A percentile compares a stretch with the other conserved stretches of the same genome.
phyloP scores from a whole-genome alignment of 1,140 invertebrate genomes.

The Ceratosolen fusciceps region DNA sequence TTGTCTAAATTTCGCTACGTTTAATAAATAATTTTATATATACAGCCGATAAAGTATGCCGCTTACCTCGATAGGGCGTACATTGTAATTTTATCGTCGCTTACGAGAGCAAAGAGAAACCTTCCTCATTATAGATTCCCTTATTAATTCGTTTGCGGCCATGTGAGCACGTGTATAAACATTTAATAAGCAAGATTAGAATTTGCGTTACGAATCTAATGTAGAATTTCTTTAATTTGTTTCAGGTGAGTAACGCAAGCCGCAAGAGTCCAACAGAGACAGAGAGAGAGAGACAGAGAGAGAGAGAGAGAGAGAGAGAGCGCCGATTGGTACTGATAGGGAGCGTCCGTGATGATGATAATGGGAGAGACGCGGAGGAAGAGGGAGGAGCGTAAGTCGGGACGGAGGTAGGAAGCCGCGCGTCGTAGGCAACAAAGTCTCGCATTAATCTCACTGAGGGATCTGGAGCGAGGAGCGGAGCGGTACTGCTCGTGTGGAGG shows the following conservation, averaged over 20 bases:
- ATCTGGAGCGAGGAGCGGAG: constrained; percentile 13
- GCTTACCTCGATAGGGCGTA: too few relatives aligned
- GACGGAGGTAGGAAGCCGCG: background rate
- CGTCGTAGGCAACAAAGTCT: constrained; percentile 38
- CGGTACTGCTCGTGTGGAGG: background rate
- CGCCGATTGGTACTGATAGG: too few relatives aligned
- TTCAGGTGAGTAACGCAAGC: constrained; percentile 35
- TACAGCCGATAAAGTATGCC: too few relatives aligned
- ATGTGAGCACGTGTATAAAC: background rate
- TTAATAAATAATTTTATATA: too few relatives aligned
- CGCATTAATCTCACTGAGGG: constrained; percentile 36
- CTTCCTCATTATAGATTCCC: too few relatives aligned
- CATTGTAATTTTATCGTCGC: too few relatives aligned
- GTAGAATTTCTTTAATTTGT: constrained; percentile 24
- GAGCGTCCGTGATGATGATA: too few relatives aligned
- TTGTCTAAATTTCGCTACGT: too few relatives aligned
- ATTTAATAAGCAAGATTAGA: background rate
- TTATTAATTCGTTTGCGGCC: too few relatives aligned
- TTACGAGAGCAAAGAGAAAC: too few relatives aligned
- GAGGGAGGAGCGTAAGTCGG: background rate
- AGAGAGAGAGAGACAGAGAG: background rate
- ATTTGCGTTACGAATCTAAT: too few relatives aligned
- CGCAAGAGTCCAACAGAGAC: constrained; percentile 18
- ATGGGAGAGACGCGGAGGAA: constrained; percentile 27
- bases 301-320: constrained; percentile 27